These are phyloP conservation scores for Poeciliopsis retropinna DNA, from an alignment of 2,113 vertebrate species.

Conservation along the genomic window DNA sequence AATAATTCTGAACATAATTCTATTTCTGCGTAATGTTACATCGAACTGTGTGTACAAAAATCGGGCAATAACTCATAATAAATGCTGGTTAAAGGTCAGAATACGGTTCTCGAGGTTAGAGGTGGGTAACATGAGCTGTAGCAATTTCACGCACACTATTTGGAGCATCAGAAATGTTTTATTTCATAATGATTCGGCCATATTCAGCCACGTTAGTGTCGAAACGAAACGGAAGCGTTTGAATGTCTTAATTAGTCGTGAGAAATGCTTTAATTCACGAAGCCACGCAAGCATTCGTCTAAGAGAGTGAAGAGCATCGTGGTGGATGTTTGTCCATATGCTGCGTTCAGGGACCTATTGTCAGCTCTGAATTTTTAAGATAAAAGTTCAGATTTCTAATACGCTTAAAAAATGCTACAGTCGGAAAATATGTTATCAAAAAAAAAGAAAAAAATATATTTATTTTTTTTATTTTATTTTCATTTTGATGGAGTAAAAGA, in stretches of 20 bases:
- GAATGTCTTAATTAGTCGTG: neutral
- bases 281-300: slow-evolving; percentile 63
- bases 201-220: neutral
- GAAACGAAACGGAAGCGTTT: neutral
- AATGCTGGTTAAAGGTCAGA: neutral
- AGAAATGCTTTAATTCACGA: neutral
- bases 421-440: neutral
- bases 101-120: neutral
- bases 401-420: neutral
- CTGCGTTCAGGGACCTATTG: slow-evolving; percentile 39
- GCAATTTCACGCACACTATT: neutral
- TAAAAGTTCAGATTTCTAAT: neutral
- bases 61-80: neutral
- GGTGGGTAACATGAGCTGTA: neutral
- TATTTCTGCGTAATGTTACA: neutral
- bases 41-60: neutral
- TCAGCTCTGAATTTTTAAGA: slow-evolving; percentile 3
- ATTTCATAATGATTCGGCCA: neutral
- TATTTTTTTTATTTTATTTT: too few species aligned
- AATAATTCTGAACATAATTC: too few species aligned
- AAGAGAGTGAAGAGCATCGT: slow-evolving; percentile 5
- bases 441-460: too few species aligned
- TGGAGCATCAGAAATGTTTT: neutral
- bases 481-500: too few species aligned
- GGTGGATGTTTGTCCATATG: slow-evolving; percentile 60